A percentile compares a stretch with the other conserved stretches of the same genome.
phyloP scores from a whole-genome alignment of 2,888 invertebrate species.

The Nasonovia ribisnigri region DNA sequence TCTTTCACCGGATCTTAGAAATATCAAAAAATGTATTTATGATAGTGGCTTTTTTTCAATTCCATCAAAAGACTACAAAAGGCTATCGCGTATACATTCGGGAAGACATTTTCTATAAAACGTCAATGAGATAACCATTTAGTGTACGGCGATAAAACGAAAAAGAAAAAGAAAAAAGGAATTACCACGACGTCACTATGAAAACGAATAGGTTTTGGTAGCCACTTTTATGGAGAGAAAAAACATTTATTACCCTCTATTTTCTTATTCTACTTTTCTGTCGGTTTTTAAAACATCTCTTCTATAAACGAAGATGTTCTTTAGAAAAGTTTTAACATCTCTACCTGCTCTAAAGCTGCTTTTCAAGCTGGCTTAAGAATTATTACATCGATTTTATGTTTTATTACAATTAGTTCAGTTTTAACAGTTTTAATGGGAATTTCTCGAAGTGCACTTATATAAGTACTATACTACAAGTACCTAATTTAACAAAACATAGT shows the following conservation, averaged over 20 bases:
- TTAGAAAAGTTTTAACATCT: conserved; percentile 34
- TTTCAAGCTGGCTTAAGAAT: conserved; percentile 25
- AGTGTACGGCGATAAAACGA: not conserved
- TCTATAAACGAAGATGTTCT: conserved; percentile 18
- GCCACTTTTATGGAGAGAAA: conserved; percentile 1
- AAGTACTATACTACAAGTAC: conserved; percentile 7
- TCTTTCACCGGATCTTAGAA: not conserved
- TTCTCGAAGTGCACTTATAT: not conserved
- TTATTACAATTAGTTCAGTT: conserved; percentile 32
- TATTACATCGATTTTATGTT: conserved; percentile 30
- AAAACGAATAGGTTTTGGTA: conserved; percentile 33
- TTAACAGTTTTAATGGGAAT: conserved; percentile 8
- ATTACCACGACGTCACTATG: conserved; percentile 24
- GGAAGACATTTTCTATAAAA: conserved; percentile 11
- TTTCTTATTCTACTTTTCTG: not conserved
- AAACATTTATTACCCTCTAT: conserved; percentile 22
- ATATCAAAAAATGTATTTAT: conserved; percentile 4
- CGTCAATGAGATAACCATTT: conserved; percentile 43
- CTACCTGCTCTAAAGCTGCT: not conserved
- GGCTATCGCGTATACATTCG: not conserved
- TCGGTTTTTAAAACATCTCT: conserved; percentile 2
- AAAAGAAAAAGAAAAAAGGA: conserved; percentile 22
- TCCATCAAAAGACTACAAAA: conserved; percentile 20
- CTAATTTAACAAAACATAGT: not conserved
- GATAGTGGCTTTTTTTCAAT: conserved; percentile 1